Evolutionary conservation across 2,888 invertebrate genomes (phyloP).

Genomic region (Osedax fenrisi): DNA sequence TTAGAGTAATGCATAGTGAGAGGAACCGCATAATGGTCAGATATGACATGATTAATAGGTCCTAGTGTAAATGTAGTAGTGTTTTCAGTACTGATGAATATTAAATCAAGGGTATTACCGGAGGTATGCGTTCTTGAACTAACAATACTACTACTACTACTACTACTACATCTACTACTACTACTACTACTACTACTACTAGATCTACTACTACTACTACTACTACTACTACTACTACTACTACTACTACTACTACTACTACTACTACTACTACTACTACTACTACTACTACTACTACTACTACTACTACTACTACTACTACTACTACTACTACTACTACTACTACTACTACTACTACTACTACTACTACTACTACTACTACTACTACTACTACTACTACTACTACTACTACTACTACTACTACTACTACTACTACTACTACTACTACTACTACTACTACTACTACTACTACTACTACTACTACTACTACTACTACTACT

Average conservation of each 20-base stretch:
- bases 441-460: not conserved
- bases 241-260: not conserved
- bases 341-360: not conserved
- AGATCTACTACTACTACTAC: not conserved
- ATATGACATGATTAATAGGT: no score
- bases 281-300: conserved; percentile 7
- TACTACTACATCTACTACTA: not conserved
- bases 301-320: conserved; percentile 7
- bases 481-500: not conserved
- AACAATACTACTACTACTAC: not conserved
- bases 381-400: not conserved
- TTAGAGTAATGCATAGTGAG: no score
- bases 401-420: not conserved
- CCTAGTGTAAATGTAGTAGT: no score
- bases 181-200: not conserved
- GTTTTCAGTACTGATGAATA: no score
- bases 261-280: not conserved
- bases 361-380: not conserved
- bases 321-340: conserved; percentile 6
- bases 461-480: not conserved
- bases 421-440: not conserved
- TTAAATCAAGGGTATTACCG: no score
- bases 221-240: conserved; percentile 6
- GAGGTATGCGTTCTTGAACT: no score
- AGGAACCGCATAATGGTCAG: no score